Evolutionary conservation across 2,888 invertebrate species (phyloP).

Genomic region (Phortica magna): DNA sequence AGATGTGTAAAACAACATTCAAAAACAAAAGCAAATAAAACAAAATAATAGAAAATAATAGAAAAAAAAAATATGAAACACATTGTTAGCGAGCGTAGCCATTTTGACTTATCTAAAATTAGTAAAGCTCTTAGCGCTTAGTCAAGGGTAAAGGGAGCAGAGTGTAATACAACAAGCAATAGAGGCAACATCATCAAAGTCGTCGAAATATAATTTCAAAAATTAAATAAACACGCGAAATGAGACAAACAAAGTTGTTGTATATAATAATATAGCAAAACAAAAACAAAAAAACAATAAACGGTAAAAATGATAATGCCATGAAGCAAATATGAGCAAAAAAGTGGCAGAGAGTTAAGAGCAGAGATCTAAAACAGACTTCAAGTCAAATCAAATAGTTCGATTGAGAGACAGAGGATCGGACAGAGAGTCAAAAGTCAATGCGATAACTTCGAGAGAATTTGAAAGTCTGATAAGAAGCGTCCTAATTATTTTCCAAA

Average conservation of each 20-base stretch:
- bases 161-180: neutral
- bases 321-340: neutral
- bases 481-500: no score
- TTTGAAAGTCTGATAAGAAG: no score
- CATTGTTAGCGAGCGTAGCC: slow-evolving; percentile 55
- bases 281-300: slow-evolving; percentile 1
- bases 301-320: neutral
- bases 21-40: slow-evolving; percentile 56
- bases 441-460: no score
- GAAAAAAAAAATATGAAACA: slow-evolving; percentile 45
- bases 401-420: no score
- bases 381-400: neutral
- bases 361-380: neutral
- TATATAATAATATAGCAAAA: slow-evolving; percentile 5
- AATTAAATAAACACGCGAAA: slow-evolving; percentile 35
- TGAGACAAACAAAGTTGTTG: slow-evolving; percentile 12
- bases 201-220: neutral
- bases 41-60: slow-evolving; percentile 41
- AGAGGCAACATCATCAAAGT: neutral
- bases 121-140: slow-evolving; percentile 48
- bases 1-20: slow-evolving; percentile 45
- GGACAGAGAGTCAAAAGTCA: no score
- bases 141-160: neutral
- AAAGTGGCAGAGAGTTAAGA: neutral
- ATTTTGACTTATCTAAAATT: slow-evolving; percentile 64